Base-by-base conservation (phyloP, 1,140 invertebrate species). In the Drosophila chauvacae region DNA sequence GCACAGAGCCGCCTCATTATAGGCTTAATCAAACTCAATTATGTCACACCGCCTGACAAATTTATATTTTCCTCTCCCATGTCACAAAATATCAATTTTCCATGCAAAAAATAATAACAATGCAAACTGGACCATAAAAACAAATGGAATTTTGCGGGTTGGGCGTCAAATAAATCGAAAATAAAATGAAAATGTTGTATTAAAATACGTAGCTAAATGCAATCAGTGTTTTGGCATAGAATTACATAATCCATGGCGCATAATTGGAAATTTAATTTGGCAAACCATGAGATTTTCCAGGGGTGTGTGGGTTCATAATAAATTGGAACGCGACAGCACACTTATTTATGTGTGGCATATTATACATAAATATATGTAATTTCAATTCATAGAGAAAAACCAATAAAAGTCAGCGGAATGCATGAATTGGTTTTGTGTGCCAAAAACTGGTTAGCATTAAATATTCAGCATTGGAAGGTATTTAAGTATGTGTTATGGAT, bases 231-330 rank as follows among this genome's bases (percentile, higher is more conserved):
- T 44, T 53, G 59, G 55, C 77, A 56, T 59, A 60, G 57, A 62
- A 64, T 81, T 62, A 81, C 79, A 73, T 66, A 78, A 81, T 73
- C 74, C 62, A 62, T 69, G 69, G 65, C 51, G 62, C 55, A 76
- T 80, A 80, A 82, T 82, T 87, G 76, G 47, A 74, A 76, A 81
- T 86, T 71, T 59, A 71, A 72, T 86, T 77, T 65, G 50, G 41
- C 47, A 64, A 45, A 44, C 57, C 47, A 39, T 11, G 41, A 35
- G 64, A 48, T 41, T 51, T 59, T 20, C 47, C 26, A 7, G 33
- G 5, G 4, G 7, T 4, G 50, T 11, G 42, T 4, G 4, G 51
- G 30, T 26, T 28, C 18, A 44, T 65, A 23, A 69, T 53, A 23
- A n/a, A 10, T 44, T 42, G 20, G 18, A 44, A 44, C 51, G 18